Conservation (phyloP, 2,113 vertebrate genomes). For the Dromaius novaehollandiae region DNA sequence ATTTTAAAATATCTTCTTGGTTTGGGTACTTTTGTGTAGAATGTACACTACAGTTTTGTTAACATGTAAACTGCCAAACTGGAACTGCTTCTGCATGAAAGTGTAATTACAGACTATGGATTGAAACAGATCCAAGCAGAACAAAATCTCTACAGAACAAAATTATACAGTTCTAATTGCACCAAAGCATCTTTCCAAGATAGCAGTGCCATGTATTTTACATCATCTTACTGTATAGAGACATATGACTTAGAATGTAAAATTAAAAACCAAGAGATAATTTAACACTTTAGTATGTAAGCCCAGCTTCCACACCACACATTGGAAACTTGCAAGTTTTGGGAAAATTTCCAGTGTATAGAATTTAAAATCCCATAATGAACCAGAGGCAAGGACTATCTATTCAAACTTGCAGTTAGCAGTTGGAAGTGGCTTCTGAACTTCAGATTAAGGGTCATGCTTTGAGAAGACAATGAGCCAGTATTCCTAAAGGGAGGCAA, state of each 20-base stretch:
- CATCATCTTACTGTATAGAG: neutral
- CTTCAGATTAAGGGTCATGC: neutral
- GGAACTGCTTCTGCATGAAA: neutral
- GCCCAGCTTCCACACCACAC: neutral
- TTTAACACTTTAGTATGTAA: neutral
- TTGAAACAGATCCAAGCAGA: neutral
- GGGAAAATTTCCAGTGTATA: neutral
- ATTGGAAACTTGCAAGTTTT: neutral
- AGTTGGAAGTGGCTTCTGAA: neutral
- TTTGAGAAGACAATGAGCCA: neutral
- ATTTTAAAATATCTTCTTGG: neutral
- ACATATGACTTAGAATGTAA: neutral
- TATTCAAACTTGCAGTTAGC: neutral
- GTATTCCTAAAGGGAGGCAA: neutral
- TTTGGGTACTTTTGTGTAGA: neutral
- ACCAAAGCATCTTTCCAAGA: neutral
- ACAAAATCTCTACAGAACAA: neutral
- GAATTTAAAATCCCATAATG: neutral
- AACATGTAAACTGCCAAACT: neutral
- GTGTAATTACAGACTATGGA: neutral
- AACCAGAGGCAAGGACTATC: neutral
- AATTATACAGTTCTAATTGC: neutral
- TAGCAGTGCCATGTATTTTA: neutral
- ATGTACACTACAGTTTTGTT: neutral
- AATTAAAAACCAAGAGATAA: neutral